Evolutionary conservation across 1,140 invertebrate genomes (phyloP), one percentile per base, ranked within the genome.

Genomic region (Lepidurus couesii): DNA sequence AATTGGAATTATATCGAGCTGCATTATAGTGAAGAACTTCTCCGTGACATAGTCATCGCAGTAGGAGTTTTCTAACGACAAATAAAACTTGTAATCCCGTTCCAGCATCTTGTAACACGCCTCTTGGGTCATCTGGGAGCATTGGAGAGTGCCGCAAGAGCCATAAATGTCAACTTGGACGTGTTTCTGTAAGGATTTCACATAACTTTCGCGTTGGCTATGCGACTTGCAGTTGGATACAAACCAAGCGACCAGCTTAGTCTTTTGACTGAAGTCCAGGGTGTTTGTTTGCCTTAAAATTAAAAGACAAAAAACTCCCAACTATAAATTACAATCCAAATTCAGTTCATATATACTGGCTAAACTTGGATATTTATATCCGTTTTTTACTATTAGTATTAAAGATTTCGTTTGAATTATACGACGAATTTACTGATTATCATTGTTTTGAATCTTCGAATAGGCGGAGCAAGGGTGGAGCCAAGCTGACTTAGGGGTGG

Each of bases 161-260:
- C 88, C 88, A 80, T 85, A 89, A 43, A 88, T 85, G 80, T 88
- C 87, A 9, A 89, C 86, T 42, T 83, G 73, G 10, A 89, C 85
- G 78, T 86, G 83, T 73, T 85, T 83, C 9, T 82, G 47, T 7
- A 88, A 80, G 73, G 85, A 81, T 65, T 82, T 79, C 1, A 84
- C 86, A 77, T 87, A 87, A 7, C 80, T 47, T 78, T 85, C 79
- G 11, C 88, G 81, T 11, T 83, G 80, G 78, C 84, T 86, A 2
- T 43, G 16, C 0, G 84, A 82, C 10, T 80, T 75, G 82, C 88
- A 89, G 78, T 89, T 86, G 26, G 84, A 86, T 3, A 87, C 86
- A 42, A 87, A 82, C 86, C 86, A 87, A 9, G 85, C 83, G 1
- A 82, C 83, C 24, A 81, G 73, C 75, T 81, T 83, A 10, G 21